phyloP scores from a whole-genome alignment of 2,113 vertebrate genomes.

The Halichoeres trimaculatus region DNA sequence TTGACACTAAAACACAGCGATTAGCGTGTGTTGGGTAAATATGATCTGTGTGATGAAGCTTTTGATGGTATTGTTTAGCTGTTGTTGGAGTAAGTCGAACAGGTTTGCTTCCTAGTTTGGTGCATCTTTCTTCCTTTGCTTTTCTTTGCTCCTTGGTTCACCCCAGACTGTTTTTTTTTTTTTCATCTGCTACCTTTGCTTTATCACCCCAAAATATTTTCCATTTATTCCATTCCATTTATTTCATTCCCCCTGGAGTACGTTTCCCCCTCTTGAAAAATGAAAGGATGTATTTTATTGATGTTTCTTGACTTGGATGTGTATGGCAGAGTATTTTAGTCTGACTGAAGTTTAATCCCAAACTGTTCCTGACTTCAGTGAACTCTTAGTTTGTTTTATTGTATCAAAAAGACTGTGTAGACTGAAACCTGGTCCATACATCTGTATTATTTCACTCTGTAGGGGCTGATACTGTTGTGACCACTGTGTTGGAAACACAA shows the following conservation, averaged over 20 bases:
- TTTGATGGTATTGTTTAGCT: background rate
- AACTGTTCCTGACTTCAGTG: too few relatives aligned
- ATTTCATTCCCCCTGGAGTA: background rate
- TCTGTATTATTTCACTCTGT: too few relatives aligned
- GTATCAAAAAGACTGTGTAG: too few relatives aligned
- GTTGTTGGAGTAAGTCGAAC: background rate
- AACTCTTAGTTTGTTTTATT: too few relatives aligned
- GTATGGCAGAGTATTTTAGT: too few relatives aligned
- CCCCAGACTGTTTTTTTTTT: background rate
- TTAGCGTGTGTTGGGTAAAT: constrained; percentile 18
- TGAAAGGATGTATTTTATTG: too few relatives aligned
- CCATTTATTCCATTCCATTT: background rate
- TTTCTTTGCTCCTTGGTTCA: background rate
- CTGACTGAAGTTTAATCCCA: too few relatives aligned
- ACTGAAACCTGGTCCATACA: too few relatives aligned
- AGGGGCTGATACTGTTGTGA: too few relatives aligned
- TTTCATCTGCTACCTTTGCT: background rate
- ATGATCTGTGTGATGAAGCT: constrained; percentile 8
- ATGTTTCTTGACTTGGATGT: too few relatives aligned
- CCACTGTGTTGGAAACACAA: too few relatives aligned
- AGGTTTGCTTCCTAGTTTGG: background rate
- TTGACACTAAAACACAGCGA: constrained; percentile 4
- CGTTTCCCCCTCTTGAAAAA: too few relatives aligned
- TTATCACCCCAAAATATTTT: background rate
- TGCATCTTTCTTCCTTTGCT: background rate